Evolutionary conservation across 2,888 invertebrate genomes (phyloP).

Genomic region (Strigamia crassipes): DNA sequence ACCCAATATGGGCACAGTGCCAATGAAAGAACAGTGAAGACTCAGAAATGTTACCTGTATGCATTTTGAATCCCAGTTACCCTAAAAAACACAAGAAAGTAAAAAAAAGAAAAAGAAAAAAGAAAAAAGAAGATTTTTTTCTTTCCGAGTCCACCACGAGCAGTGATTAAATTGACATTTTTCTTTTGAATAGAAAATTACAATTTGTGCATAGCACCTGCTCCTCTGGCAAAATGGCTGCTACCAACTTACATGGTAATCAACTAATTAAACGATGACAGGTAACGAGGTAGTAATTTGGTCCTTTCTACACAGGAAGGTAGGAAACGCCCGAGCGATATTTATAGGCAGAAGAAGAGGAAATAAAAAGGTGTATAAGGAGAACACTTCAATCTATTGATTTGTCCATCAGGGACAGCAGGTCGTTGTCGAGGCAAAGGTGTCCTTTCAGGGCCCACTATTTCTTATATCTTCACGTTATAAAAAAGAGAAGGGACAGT

Average conservation of each 20-base stretch:
- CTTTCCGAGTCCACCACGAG: background rate
- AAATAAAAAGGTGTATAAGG: slow-evolving; percentile 21
- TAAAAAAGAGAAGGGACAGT: slow-evolving; percentile 16
- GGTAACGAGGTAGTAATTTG: slow-evolving; percentile 16
- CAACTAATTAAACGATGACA: slow-evolving; percentile 11
- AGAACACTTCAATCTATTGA: slow-evolving; percentile 21
- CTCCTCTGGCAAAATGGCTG: background rate
- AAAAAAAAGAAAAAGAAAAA: background rate
- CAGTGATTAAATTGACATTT: background rate
- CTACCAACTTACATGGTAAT: slow-evolving; percentile 2
- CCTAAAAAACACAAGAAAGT: background rate
- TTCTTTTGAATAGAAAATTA: background rate
- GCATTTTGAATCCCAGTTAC: slow-evolving; percentile 11
- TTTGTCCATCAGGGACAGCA: slow-evolving; percentile 21
- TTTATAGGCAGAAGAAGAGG: background rate
- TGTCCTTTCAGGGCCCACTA: slow-evolving; percentile 21
- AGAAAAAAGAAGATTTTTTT: background rate
- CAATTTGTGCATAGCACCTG: background rate
- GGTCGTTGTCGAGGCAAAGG: slow-evolving; percentile 21
- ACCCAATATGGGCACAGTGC: slow-evolving; percentile 4
- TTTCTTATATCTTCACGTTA: slow-evolving; percentile 21
- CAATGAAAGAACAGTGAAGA: slow-evolving; percentile 12
- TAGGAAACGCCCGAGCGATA: background rate
- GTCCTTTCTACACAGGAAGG: background rate
- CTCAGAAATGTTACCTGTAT: slow-evolving; percentile 21